phyloP scores from a whole-genome alignment of 2,797 vertebrate genomes.

The Euphonia xanthogaster region DNA sequence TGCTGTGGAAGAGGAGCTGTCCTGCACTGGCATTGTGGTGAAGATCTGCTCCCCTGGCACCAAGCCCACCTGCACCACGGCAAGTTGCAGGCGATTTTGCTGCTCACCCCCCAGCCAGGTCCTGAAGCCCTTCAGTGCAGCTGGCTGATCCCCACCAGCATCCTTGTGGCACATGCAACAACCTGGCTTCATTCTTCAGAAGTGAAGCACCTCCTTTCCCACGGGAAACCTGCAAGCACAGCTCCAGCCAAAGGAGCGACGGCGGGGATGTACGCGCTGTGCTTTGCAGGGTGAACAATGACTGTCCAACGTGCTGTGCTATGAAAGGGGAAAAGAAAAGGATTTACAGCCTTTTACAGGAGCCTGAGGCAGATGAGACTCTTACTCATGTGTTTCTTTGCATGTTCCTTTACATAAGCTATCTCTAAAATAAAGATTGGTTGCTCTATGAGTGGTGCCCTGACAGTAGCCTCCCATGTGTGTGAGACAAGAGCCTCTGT shows the following conservation, averaged over 20 bases:
- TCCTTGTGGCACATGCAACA: not conserved
- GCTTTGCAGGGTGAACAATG: not conserved
- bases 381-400: slow-evolving; percentile 43
- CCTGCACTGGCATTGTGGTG: fast-evolving
- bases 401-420: slow-evolving; percentile 46
- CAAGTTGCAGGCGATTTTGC: not conserved
- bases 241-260: not conserved
- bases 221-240: not conserved
- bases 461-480: not conserved
- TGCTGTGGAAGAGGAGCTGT: not conserved
- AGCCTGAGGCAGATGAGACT: slow-evolving; percentile 15
- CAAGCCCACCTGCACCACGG: not conserved
- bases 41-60: not conserved
- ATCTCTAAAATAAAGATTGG: slow-evolving; percentile 38
- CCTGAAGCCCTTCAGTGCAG: not conserved
- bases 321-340: not conserved
- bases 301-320: not conserved
- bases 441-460: not conserved
- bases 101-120: not conserved
- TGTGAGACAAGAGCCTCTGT: not conserved
- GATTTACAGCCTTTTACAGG: not conserved
- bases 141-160: not conserved
- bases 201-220: slow-evolving; percentile 5
- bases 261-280: fast-evolving
- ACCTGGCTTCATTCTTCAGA: not conserved